Conservation (phyloP, 2,888 invertebrate genomes). For the Hyalella azteca region DNA sequence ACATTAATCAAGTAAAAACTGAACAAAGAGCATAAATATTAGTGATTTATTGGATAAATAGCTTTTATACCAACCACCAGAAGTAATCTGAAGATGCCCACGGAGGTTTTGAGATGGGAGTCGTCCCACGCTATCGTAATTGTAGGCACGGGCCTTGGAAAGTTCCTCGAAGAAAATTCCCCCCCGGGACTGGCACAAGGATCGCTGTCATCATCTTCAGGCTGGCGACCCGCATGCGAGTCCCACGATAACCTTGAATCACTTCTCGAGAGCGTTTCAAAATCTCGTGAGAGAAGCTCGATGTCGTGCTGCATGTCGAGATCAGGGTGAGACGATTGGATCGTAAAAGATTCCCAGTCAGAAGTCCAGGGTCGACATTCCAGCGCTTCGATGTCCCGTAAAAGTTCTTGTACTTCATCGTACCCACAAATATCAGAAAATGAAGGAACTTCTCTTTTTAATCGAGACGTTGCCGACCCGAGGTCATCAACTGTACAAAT, state of each 20-base stretch:
- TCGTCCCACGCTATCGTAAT: constrained; percentile 57
- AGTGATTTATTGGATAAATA: too few species aligned
- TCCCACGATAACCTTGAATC: constrained; percentile 57
- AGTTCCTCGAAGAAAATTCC: constrained; percentile 29
- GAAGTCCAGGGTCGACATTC: constrained; percentile 57
- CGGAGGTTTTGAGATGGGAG: constrained; percentile 57
- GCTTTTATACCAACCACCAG: constrained; percentile 56
- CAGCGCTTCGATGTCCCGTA: constrained; percentile 56
- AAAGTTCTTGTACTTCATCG: constrained; percentile 57
- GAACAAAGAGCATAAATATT: too few species aligned
- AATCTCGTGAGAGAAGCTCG: constrained; percentile 52
- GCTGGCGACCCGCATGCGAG: constrained; percentile 56
- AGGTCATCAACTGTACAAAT: constrained; percentile 55
- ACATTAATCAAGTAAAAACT: too few species aligned
- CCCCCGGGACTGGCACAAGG: constrained; percentile 40
- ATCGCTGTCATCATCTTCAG: constrained; percentile 52
- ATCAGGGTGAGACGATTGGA: constrained; percentile 57
- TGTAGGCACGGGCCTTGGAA: constrained; percentile 49
- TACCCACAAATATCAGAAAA: constrained; percentile 58
- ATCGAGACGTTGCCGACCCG: constrained; percentile 52
- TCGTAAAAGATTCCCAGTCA: constrained; percentile 58
- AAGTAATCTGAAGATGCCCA: constrained; percentile 56
- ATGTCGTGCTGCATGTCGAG: constrained; percentile 54
- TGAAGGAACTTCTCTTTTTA: constrained; percentile 56
- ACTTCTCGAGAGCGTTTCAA: constrained; percentile 53